Evolutionary conservation across 2,888 invertebrate genomes (phyloP).

Genomic region (Lasioglossum zephyrum): DNA sequence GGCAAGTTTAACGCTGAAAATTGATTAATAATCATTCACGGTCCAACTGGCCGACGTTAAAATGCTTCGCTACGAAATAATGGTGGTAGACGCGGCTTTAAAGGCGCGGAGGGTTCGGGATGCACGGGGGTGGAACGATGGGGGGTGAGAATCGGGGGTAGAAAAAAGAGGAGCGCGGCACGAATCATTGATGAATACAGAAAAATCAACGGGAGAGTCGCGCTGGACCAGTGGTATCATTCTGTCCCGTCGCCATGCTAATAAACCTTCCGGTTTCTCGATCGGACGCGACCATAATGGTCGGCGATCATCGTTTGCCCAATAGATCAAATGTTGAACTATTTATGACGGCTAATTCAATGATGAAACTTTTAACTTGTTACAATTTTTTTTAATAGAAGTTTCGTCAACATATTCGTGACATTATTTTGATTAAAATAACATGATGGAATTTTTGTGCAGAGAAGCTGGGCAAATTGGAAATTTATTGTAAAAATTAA

Average conservation of each 20-base stretch:
- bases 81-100: slow-evolving; percentile 47
- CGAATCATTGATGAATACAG: slow-evolving; percentile 56
- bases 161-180: slow-evolving; percentile 41
- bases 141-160: not conserved
- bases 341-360: too few species aligned
- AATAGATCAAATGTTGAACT: not conserved
- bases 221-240: not conserved
- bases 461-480: not conserved
- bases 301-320: not conserved
- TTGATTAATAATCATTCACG: slow-evolving; percentile 78
- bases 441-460: not conserved
- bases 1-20: slow-evolving; percentile 74
- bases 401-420: not conserved
- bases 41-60: slow-evolving; percentile 69
- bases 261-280: slow-evolving; percentile 30
- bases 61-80: slow-evolving; percentile 67
- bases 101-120: slow-evolving; percentile 37
- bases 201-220: slow-evolving; percentile 45
- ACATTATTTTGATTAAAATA: not conserved
- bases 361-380: not conserved
- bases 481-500: not conserved
- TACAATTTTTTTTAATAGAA: not conserved
- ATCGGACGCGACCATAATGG: slow-evolving; percentile 26
- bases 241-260: not conserved
- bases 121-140: slow-evolving; percentile 17